A percentile compares a stretch with the other conserved stretches of the same genome.
These are phyloP conservation scores for Cairina moschata DNA, from an alignment of 2,113 vertebrate genomes.

Conservation along the genomic window DNA sequence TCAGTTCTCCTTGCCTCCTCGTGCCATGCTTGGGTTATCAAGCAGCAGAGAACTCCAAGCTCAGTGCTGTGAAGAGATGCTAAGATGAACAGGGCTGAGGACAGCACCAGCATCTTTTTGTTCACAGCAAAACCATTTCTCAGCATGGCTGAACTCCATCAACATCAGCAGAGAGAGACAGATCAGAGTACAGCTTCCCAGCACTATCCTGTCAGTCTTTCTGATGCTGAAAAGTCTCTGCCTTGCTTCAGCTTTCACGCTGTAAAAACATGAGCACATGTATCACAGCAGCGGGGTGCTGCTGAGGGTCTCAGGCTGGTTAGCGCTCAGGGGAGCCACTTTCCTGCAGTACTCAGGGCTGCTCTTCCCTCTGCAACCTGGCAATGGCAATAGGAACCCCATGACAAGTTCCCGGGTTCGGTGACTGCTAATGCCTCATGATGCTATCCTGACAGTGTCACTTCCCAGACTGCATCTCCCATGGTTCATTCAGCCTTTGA, in stretches of 20 bases:
- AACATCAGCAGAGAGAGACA: neutral
- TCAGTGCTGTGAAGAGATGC: neutral
- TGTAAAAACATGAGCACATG: neutral
- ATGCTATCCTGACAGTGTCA: neutral
- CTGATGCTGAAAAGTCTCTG: neutral
- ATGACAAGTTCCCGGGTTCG: neutral
- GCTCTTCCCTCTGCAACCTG: neutral
- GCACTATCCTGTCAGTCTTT: neutral
- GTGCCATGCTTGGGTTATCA: neutral
- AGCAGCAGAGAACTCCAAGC: neutral
- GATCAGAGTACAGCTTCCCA: neutral
- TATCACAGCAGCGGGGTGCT: neutral
- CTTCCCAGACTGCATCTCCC: neutral
- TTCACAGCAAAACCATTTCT: neutral
- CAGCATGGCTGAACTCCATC: neutral
- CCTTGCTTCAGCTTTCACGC: neutral
- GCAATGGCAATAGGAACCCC: neutral
- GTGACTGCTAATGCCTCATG: neutral
- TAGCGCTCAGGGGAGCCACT: neutral
- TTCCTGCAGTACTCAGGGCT: neutral
- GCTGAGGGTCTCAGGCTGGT: neutral
- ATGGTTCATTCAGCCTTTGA: neutral
- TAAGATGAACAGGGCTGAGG: neutral
- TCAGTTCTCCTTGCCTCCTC: neutral
- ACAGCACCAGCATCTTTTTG: neutral